A percentile compares a stretch with the other conserved stretches of the same genome.
Evolutionary conservation across 2,797 vertebrate species (phyloP).

Genomic region (Mus spretus): DNA sequence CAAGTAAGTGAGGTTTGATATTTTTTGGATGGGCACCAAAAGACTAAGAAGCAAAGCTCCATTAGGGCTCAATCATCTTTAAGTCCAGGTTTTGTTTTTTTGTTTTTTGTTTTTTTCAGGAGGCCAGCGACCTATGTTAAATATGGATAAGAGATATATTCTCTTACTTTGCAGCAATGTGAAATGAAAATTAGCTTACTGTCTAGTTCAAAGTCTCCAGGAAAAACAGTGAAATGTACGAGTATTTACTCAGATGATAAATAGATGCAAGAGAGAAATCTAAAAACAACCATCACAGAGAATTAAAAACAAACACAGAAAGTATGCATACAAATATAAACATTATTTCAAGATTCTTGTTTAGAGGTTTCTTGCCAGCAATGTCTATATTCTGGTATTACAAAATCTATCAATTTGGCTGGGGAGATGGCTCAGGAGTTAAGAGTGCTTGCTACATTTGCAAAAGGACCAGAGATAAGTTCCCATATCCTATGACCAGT

Average conservation of each 20-base stretch:
- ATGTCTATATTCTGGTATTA: not conserved
- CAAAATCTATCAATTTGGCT: not conserved
- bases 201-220: not conserved
- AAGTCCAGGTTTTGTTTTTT: not conserved
- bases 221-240: not conserved
- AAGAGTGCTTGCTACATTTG: not conserved
- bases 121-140: not conserved
- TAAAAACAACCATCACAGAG: not conserved
- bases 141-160: not conserved
- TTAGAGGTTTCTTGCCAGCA: not conserved
- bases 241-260: not conserved
- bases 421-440: not conserved
- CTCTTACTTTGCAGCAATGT: not conserved
- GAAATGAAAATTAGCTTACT: constrained; percentile 32
- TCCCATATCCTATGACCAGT: accelerated
- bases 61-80: not conserved
- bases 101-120: not conserved
- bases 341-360: not conserved
- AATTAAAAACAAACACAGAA: not conserved
- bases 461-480: not conserved
- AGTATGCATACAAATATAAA: not conserved
- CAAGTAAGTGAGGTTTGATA: not conserved
- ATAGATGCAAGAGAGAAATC: not conserved
- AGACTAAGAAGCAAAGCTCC: not conserved
- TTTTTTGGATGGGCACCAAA: not conserved